These are phyloP conservation scores for Distichodus sexfasciatus DNA, from an alignment of 2,797 vertebrate species.

Conservation along the genomic window DNA sequence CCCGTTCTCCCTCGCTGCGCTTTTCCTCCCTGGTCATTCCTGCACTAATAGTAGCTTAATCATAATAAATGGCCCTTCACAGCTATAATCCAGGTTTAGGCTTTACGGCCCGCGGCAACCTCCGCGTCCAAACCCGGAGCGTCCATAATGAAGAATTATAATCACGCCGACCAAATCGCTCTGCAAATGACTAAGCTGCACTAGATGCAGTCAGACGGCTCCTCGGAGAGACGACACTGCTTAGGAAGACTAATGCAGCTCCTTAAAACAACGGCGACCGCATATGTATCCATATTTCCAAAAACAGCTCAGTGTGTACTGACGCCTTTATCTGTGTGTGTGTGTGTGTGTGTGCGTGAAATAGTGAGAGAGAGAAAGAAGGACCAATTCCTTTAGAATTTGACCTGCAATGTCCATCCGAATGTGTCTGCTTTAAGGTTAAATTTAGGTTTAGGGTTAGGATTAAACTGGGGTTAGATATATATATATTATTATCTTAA, in stretches of 20 bases:
- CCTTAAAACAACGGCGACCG: not conserved
- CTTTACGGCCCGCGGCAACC: conserved; percentile 19
- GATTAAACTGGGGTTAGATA: no score
- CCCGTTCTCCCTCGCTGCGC: not conserved
- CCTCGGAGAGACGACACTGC: not conserved
- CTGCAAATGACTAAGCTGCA: conserved; percentile 24
- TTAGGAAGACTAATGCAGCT: not conserved
- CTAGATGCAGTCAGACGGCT: not conserved
- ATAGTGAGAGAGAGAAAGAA: no score
- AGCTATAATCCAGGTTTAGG: conserved; percentile 26
- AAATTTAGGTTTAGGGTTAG: no score
- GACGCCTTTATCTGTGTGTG: not conserved
- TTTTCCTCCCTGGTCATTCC: not conserved
- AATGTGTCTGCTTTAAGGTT: no score
- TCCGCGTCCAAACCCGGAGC: not conserved
- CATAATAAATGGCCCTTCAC: conserved; percentile 39
- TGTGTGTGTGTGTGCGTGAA: not conserved
- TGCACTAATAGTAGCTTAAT: conserved; percentile 35
- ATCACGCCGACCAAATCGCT: conserved; percentile 22
- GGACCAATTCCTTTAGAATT: no score
- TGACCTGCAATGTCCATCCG: no score
- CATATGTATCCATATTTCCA: not conserved
- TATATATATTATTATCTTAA: no score
- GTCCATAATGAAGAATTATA: conserved; percentile 37
- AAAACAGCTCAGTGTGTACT: not conserved